These are phyloP conservation scores for Boleophthalmus pectinirostris DNA, from an alignment of 2,113 vertebrate species.

Conservation along the genomic window DNA sequence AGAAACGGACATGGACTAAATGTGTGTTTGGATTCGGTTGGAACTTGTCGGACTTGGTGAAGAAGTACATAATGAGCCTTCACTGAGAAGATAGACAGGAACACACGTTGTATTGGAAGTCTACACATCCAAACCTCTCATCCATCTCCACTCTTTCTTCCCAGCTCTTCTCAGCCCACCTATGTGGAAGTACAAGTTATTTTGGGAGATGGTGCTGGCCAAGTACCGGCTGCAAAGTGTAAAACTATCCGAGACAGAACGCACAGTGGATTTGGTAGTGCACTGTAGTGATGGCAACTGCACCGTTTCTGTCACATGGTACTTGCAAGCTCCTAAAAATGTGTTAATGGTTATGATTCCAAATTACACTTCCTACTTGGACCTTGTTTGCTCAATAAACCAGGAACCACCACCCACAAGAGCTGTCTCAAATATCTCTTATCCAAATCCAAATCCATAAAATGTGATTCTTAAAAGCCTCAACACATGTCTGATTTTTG, in stretches of 20 bases:
- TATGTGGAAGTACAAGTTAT: slow-evolving; percentile 62
- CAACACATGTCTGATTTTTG: slow-evolving; percentile 17
- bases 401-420: not conserved
- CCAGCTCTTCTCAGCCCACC: slow-evolving; percentile 53
- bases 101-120: slow-evolving; percentile 35
- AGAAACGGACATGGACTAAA: not conserved
- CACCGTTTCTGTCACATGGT: slow-evolving; percentile 20
- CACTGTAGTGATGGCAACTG: slow-evolving; percentile 36
- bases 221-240: slow-evolving; percentile 58
- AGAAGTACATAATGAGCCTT: slow-evolving; percentile 61
- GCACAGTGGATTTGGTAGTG: slow-evolving; percentile 34
- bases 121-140: slow-evolving; percentile 33
- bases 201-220: slow-evolving; percentile 51
- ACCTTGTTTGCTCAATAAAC: not conserved
- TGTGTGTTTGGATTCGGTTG: slow-evolving; percentile 33
- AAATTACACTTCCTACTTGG: not conserved
- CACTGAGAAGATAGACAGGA: slow-evolving; percentile 30
- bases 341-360: not conserved
- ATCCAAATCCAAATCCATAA: not conserved
- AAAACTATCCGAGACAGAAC: slow-evolving; percentile 53
- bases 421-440: not conserved
- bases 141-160: slow-evolving; percentile 39
- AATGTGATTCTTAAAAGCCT: not conserved
- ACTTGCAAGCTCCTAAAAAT: not conserved
- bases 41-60: slow-evolving; percentile 63